A percentile compares a stretch with the other conserved stretches of the same genome.
Conservation (phyloP, 2,888 invertebrate genomes). For the Hanleya hanleyi region DNA sequence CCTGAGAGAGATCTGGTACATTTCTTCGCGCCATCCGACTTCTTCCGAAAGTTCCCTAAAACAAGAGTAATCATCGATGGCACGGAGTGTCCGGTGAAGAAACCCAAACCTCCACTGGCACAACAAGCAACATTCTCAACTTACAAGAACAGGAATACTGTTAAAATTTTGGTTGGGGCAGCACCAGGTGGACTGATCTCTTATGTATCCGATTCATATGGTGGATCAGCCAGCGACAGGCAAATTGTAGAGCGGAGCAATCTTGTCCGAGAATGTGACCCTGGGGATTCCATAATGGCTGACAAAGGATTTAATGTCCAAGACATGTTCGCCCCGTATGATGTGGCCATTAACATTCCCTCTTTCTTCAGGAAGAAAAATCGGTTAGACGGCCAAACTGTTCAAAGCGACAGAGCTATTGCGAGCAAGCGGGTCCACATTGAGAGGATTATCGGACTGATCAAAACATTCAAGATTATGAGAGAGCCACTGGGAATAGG, state of each 20-base stretch:
- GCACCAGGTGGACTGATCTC: constrained; percentile 19
- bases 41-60: constrained; percentile 16
- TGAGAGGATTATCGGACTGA: constrained; percentile 41
- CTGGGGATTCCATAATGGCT: constrained; percentile 34
- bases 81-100: constrained; percentile 21
- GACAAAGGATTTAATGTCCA: constrained; percentile 38
- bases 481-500: no score
- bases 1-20: constrained; percentile 7
- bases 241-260: constrained; percentile 37
- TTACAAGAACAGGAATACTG: constrained; percentile 27
- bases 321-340: constrained; percentile 33
- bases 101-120: constrained; percentile 12
- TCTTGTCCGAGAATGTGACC: constrained; percentile 27
- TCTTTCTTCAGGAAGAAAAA: constrained; percentile 43
- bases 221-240: constrained; percentile 39
- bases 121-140: constrained; percentile 33
- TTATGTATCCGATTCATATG: constrained; percentile 25
- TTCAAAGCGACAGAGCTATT: constrained; percentile 34
- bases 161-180: constrained; percentile 25
- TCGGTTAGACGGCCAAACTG: constrained; percentile 23
- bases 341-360: constrained; percentile 41
- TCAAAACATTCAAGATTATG: constrained; percentile 38
- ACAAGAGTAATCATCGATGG: constrained; percentile 25
- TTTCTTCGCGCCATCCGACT: constrained; percentile 19
- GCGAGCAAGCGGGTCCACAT: constrained; percentile 41